These are phyloP conservation scores for Tipula unca DNA, from an alignment of 2,888 invertebrate genomes.

Conservation along the genomic window DNA sequence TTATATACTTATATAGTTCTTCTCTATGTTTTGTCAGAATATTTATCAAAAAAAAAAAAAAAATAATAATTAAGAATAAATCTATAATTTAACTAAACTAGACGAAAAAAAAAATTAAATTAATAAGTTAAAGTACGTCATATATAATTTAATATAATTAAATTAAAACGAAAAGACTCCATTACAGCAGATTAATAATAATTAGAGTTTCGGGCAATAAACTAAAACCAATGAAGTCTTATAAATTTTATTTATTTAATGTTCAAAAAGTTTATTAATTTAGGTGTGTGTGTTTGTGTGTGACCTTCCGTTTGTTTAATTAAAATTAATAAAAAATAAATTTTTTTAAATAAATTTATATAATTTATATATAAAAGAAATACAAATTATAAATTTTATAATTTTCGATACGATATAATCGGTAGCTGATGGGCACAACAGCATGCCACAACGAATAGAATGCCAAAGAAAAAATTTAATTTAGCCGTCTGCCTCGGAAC, in stretches of 20 bases:
- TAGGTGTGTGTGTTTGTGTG: background rate
- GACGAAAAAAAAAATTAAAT: background rate
- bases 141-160: background rate
- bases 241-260: background rate
- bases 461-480: conserved; percentile 82
- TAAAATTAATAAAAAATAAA: background rate
- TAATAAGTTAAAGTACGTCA: background rate
- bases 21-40: background rate
- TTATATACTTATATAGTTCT: background rate
- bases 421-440: conserved; percentile 59
- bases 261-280: background rate
- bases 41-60: background rate
- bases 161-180: background rate
- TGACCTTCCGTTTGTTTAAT: background rate
- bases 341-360: background rate
- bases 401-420: conserved; percentile 22
- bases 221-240: background rate
- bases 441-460: conserved; percentile 80
- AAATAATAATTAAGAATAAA: background rate
- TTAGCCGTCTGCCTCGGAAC: conserved; percentile 85
- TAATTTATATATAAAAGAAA: background rate
- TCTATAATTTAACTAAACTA: background rate
- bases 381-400: background rate
- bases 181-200: background rate
- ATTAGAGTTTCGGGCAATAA: background rate